phyloP scores from a whole-genome alignment of 2,113 vertebrate species.

The Coregonus clupeaformis region DNA sequence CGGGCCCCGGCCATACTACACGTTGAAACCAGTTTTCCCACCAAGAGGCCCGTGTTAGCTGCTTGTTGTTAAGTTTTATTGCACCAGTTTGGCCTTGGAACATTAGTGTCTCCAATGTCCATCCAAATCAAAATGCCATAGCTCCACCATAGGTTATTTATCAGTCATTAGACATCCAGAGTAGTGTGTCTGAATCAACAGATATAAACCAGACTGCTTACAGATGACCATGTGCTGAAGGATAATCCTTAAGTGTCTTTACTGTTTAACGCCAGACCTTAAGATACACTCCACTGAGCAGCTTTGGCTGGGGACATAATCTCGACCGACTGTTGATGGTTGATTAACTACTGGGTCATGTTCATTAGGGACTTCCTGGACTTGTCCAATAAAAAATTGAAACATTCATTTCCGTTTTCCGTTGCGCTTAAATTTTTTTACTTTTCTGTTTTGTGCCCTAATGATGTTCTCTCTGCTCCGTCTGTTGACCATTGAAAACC shows the following conservation, averaged over 20 bases:
- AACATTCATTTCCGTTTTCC: too few species aligned
- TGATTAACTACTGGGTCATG: neutral
- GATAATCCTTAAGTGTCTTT: neutral
- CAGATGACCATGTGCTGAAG: neutral
- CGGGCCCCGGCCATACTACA: neutral
- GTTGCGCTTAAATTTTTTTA: too few species aligned
- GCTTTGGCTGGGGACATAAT: neutral
- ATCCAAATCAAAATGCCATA: too few species aligned
- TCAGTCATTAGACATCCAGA: neutral
- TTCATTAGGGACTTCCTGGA: neutral
- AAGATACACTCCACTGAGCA: neutral
- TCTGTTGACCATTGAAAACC: neutral
- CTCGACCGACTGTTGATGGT: neutral
- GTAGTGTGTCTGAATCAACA: neutral
- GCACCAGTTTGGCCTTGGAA: too few species aligned
- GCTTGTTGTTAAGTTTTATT: too few species aligned
- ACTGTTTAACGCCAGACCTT: neutral
- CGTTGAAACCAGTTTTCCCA: neutral
- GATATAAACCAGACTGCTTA: neutral
- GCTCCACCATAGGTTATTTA: too few species aligned
- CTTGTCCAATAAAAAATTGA: too few species aligned
- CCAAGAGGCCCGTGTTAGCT: too few species aligned
- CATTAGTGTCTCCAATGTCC: too few species aligned
- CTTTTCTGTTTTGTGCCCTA: neutral
- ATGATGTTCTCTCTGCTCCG: neutral